These are phyloP conservation scores for Sinocyclocheilus maitianheensis DNA, from an alignment of 2,113 vertebrate species.

Conservation along the genomic window DNA sequence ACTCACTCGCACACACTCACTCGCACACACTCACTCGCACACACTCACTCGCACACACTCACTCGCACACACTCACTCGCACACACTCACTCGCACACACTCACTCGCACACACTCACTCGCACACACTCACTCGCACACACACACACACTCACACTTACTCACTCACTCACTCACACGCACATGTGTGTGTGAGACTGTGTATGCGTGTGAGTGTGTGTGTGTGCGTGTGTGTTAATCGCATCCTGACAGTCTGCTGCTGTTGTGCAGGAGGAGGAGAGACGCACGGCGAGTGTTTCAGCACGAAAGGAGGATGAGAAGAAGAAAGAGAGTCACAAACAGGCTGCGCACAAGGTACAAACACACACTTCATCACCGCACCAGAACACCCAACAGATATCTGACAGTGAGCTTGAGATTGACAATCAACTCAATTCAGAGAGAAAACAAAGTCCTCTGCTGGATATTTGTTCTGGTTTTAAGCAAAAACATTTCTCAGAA, in stretches of 20 bases:
- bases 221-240: not conserved
- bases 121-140: not conserved
- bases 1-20: no score
- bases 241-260: conserved; percentile 34
- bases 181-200: not conserved
- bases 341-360: conserved; percentile 87
- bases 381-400: not conserved
- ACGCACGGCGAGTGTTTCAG: conserved; percentile 88
- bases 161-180: no score
- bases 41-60: no score
- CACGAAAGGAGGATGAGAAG: conserved; percentile 95
- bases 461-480: not conserved
- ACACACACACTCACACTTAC: no score
- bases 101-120: no score
- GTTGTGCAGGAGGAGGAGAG: conserved; percentile 94
- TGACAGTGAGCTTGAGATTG: no score
- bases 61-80: no score
- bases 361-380: not conserved
- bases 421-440: not conserved
- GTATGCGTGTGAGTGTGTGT: no score
- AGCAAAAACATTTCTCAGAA: not conserved
- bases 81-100: no score
- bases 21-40: no score
- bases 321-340: conserved; percentile 94
- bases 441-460: not conserved